Evolutionary conservation across 2,113 vertebrate species (phyloP).

Genomic region (Chitala chitala): DNA sequence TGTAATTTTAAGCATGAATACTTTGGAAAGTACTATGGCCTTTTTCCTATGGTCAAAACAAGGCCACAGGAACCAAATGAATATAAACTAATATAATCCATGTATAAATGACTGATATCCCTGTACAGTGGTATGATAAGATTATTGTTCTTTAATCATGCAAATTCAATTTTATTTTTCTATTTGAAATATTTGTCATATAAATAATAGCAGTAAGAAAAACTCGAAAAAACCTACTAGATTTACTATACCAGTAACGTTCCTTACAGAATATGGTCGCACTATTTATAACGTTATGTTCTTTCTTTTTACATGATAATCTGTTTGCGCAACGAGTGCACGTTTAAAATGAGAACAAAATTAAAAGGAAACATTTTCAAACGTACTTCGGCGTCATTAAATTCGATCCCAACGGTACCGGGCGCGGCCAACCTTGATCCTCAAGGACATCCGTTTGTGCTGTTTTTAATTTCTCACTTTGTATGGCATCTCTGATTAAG

Average conservation of each 20-base stretch:
- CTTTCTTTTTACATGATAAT: neutral
- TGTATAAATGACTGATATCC: neutral
- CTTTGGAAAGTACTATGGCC: no score
- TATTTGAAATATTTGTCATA: neutral
- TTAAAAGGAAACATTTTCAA: neutral
- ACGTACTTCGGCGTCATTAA: no score
- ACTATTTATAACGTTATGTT: neutral
- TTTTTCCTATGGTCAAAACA: no score
- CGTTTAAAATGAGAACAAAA: neutral
- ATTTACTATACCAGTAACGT: no score
- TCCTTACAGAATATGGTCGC: no score
- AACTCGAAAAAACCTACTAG: no score
- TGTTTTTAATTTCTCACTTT: no score
- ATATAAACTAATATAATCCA: neutral
- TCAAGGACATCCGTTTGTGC: neutral
- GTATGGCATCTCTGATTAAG: no score
- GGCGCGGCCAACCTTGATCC: neutral
- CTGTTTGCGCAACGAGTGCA: neutral
- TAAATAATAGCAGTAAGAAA: neutral
- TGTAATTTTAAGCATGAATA: no score
- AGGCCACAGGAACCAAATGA: conserved; percentile 1
- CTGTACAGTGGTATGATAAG: neutral
- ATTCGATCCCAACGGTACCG: neutral
- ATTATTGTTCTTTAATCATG: neutral
- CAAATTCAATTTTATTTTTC: neutral